A percentile compares a stretch with the other conserved stretches of the same genome.
Conservation (phyloP, 2,888 invertebrate species). For the Cantharis flavilabris region DNA sequence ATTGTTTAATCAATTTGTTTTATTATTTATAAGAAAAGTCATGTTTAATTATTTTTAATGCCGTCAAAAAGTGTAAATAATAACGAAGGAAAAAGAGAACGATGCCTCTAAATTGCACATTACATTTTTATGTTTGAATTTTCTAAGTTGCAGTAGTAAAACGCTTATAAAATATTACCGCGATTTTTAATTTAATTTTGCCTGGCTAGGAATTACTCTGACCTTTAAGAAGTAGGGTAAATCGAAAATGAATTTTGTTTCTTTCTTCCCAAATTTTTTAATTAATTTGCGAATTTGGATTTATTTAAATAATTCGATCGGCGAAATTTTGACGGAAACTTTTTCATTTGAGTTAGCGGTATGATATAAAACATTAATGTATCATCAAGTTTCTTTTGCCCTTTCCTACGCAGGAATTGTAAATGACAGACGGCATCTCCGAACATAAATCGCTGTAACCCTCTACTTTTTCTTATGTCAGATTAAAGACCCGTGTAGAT, state of each 20-base stretch:
- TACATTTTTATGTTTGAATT: background rate
- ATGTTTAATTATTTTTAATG: background rate
- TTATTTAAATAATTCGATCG: background rate
- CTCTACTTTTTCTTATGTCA: constrained; percentile 17
- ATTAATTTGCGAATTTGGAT: background rate
- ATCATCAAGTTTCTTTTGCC: constrained; percentile 6
- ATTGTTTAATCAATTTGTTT: background rate
- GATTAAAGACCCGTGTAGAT: constrained; percentile 32
- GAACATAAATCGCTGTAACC: constrained; percentile 4
- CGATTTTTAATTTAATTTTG: background rate
- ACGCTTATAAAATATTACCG: background rate
- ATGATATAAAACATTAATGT: background rate
- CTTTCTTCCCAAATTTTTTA: background rate
- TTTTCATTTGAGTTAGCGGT: background rate
- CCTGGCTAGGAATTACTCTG: background rate
- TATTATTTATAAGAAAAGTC: background rate
- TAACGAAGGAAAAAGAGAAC: background rate
- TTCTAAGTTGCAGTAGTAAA: background rate
- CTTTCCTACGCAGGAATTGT: background rate
- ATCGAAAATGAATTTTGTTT: background rate
- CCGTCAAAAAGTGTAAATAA: background rate
- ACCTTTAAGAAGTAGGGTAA: background rate
- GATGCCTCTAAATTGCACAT: background rate
- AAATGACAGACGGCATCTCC: background rate
- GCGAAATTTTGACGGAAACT: background rate